Evolutionary conservation across 1,140 invertebrate genomes (phyloP).

Genomic region (Sinella curviseta): DNA sequence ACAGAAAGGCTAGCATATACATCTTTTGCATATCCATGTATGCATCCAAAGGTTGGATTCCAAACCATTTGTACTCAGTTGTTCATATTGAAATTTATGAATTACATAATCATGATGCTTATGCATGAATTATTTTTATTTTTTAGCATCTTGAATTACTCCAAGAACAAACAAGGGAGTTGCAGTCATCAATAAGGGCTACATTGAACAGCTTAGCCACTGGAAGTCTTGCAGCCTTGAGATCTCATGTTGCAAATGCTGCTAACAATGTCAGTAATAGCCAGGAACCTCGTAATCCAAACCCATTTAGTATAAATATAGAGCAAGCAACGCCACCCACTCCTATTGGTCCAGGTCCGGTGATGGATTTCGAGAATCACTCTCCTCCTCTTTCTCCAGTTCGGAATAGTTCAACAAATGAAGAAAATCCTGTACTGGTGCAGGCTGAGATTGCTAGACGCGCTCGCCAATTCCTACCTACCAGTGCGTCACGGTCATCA

Average conservation of each 20-base stretch:
- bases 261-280: background rate
- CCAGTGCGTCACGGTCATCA: background rate
- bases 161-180: constrained; percentile 48
- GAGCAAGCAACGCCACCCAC: background rate
- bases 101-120: too few species aligned
- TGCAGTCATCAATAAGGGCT: constrained; percentile 45
- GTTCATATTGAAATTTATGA: too few species aligned
- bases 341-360: background rate
- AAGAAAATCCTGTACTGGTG: background rate
- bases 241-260: constrained; percentile 15
- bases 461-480: too few species aligned
- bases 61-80: too few species aligned
- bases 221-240: constrained; percentile 33
- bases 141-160: constrained; percentile 43
- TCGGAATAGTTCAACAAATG: background rate
- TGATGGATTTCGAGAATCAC: background rate
- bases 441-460: background rate
- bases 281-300: background rate
- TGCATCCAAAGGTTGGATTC: too few species aligned
- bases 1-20: too few species aligned
- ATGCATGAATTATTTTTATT: too few species aligned
- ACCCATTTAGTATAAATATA: background rate
- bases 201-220: constrained; percentile 45
- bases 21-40: too few species aligned
- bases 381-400: constrained; percentile 16